Evolutionary conservation across 92 coral and sea anemone species (phyloP).

Genomic region (Phenganax subtilis): DNA sequence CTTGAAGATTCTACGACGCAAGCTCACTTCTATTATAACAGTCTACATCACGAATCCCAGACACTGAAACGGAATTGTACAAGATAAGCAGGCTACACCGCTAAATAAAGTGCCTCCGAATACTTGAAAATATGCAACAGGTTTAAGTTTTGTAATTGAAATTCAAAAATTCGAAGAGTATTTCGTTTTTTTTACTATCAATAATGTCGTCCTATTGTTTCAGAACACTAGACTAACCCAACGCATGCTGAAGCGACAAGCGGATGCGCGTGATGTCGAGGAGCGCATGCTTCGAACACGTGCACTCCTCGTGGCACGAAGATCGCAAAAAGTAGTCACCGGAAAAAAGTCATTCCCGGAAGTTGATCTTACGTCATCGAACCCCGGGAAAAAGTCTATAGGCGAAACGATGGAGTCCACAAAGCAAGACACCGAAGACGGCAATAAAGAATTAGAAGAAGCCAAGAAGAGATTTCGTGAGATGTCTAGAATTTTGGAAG

Average conservation of each 20-base stretch:
- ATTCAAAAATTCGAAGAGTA: too few relatives aligned
- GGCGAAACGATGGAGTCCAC: too few relatives aligned
- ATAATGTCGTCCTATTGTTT: not conserved
- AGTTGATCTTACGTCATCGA: not conserved
- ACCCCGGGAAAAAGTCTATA: not conserved
- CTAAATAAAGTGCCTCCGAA: too few relatives aligned
- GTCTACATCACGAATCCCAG: too few relatives aligned
- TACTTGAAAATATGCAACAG: too few relatives aligned
- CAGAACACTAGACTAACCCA: constrained; percentile 15
- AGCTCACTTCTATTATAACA: too few relatives aligned
- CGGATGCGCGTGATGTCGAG: constrained; percentile 17
- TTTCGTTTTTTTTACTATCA: too few relatives aligned
- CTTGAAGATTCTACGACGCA: too few relatives aligned
- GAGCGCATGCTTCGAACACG: constrained; percentile 25
- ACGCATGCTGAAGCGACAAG: constrained; percentile 14
- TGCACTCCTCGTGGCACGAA: constrained; percentile 25
- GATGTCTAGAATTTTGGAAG: constrained; percentile 6
- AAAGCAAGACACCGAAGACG: not conserved
- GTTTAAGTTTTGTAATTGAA: too few relatives aligned
- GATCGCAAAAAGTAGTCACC: not conserved
- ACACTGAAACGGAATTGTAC: too few relatives aligned
- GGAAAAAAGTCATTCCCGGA: not conserved
- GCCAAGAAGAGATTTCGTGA: not conserved
- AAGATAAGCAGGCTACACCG: too few relatives aligned
- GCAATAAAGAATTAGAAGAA: not conserved